phyloP scores from a whole-genome alignment of 2,797 vertebrate species.

The Onychomys leucogaster region DNA sequence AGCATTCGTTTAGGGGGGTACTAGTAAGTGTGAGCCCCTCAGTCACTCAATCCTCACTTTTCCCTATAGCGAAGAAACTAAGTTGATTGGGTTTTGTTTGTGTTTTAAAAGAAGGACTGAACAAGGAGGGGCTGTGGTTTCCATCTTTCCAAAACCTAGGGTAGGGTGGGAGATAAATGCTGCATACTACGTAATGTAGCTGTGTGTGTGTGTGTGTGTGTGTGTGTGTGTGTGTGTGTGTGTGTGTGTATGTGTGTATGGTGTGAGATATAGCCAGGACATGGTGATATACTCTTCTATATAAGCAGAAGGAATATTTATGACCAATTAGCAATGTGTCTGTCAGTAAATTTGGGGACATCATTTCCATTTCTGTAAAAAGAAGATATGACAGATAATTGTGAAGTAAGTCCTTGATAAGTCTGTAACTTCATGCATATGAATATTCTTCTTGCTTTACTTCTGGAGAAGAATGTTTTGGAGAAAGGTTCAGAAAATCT shows the following conservation, averaged over 20 bases:
- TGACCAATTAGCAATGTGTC: background rate
- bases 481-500: background rate
- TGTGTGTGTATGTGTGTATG: background rate
- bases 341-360: background rate
- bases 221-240: background rate
- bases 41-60: background rate
- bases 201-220: background rate
- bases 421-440: background rate
- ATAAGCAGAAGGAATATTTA: background rate
- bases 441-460: background rate
- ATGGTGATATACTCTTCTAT: background rate
- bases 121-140: background rate
- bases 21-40: background rate
- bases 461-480: conserved; percentile 26
- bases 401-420: background rate
- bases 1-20: background rate
- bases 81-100: background rate
- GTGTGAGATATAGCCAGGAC: background rate
- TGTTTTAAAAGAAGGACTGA: background rate
- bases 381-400: conserved; percentile 27
- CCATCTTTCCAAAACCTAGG: background rate
- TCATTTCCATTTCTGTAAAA: conserved; percentile 26
- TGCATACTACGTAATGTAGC: background rate
- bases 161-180: background rate
- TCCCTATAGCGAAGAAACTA: background rate